A percentile compares a stretch with the other conserved stretches of the same genome.
Evolutionary conservation across 2,797 vertebrate species (phyloP).

Genomic region (Typhlichthys eigenmanni): DNA sequence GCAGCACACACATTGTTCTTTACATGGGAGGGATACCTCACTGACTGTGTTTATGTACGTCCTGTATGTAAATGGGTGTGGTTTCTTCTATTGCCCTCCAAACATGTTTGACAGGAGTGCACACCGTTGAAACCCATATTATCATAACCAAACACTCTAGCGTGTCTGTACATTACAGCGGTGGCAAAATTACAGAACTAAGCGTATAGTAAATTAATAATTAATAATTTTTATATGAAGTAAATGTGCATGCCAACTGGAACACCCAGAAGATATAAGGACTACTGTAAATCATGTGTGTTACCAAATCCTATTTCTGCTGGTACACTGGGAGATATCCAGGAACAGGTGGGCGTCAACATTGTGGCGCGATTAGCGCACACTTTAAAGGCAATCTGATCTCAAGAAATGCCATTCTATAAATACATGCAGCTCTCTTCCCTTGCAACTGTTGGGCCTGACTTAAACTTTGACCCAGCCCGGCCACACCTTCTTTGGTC

Average conservation of each 20-base stretch:
- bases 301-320: slow-evolving; percentile 12
- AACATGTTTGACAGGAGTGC: slow-evolving; percentile 32
- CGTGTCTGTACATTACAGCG: background rate
- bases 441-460: slow-evolving; percentile 54
- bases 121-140: slow-evolving; percentile 44
- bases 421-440: slow-evolving; percentile 77
- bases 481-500: slow-evolving; percentile 19
- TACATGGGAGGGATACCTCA: too few relatives aligned
- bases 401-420: slow-evolving; percentile 75
- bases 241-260: slow-evolving; percentile 4
- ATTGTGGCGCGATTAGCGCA: slow-evolving; percentile 46
- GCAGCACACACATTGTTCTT: background rate
- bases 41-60: background rate
- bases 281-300: slow-evolving; percentile 1
- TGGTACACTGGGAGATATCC: slow-evolving; percentile 54
- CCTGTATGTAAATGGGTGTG: slow-evolving; percentile 9
- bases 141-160: slow-evolving; percentile 32
- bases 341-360: slow-evolving; percentile 75
- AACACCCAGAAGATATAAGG: slow-evolving; percentile 26
- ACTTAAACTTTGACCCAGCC: slow-evolving; percentile 61
- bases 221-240: background rate
- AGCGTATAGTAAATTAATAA: background rate
- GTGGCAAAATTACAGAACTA: background rate
- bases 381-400: slow-evolving; percentile 76
- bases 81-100: slow-evolving; percentile 26